phyloP scores from a whole-genome alignment of 2,797 vertebrate species.

The Serranus cabrilla region DNA sequence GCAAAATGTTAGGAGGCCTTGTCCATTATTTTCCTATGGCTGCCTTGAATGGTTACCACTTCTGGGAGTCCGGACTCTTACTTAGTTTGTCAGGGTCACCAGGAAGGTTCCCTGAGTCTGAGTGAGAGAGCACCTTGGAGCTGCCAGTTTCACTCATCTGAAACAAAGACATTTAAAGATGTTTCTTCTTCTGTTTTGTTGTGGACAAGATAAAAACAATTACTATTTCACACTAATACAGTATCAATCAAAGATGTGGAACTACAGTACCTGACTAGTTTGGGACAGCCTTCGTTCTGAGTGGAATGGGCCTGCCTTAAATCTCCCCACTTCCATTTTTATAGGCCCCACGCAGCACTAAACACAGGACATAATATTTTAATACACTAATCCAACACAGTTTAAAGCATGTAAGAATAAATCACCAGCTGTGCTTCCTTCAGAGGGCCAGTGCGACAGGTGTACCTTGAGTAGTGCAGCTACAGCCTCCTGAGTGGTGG shows the following conservation, averaged over 20 bases:
- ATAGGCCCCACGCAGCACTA: conserved; percentile 95
- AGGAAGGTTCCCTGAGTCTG: conserved; percentile 78
- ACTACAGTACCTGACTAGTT: conserved; percentile 90
- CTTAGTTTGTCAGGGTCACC: conserved; percentile 81
- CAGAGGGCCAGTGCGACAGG: neutral
- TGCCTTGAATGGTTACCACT: neutral
- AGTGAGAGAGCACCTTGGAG: conserved; percentile 79
- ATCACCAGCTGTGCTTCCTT: neutral
- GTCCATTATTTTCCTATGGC: no score
- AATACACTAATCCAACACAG: neutral
- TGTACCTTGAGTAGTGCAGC: conserved; percentile 94
- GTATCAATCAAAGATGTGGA: neutral
- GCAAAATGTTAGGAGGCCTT: neutral
- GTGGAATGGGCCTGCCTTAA: conserved; percentile 95
- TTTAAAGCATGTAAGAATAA: neutral
- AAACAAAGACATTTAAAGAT: conserved; percentile 29
- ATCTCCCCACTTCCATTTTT: conserved; percentile 93
- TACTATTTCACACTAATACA: no score
- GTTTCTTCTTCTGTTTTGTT: neutral
- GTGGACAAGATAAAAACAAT: neutral
- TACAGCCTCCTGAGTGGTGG: conserved; percentile 94
- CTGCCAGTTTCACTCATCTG: conserved; percentile 85
- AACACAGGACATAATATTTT: conserved; percentile 24
- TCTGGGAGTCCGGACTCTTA: conserved; percentile 77
- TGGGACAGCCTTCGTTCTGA: conserved; percentile 94